Conservation (phyloP, 2,113 vertebrate species). For the Carettochelys insculpta region DNA sequence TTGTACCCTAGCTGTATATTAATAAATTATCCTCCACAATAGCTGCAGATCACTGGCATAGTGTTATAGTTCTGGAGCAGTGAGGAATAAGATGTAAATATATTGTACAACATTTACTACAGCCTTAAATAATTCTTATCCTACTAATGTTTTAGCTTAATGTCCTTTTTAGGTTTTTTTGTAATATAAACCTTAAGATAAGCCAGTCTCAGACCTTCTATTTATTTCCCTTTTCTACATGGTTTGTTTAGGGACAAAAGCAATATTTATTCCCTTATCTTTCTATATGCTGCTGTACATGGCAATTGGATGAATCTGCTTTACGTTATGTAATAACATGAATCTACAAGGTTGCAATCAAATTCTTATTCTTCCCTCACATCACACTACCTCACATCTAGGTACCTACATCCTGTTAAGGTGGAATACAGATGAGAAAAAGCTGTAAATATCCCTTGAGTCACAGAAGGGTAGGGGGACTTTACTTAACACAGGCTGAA, state of each 20-base stretch:
- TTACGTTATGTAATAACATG: not conserved
- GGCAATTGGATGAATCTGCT: not conserved
- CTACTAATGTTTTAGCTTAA: not conserved
- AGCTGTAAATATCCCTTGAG: not conserved
- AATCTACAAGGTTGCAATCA: not conserved
- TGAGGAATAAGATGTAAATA: not conserved
- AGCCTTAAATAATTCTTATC: not conserved
- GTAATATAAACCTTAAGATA: not conserved
- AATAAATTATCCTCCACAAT: not conserved
- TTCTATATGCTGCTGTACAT: not conserved
- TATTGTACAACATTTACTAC: not conserved
- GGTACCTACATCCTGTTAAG: not conserved
- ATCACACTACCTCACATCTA: not conserved
- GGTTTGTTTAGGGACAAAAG: not conserved
- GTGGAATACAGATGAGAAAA: not conserved
- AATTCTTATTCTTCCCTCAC: not conserved
- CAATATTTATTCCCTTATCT: not conserved
- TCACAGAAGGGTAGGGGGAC: not conserved
- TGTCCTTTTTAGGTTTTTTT: not conserved
- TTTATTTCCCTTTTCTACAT: not conserved
- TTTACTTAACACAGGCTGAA: not conserved
- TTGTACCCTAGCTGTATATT: not conserved
- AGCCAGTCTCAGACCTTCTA: not conserved
- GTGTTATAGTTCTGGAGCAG: not conserved
- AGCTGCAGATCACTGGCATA: not conserved